Evolutionary conservation across 2,888 invertebrate species (phyloP).

Genomic region (Dasypogon diadema): DNA sequence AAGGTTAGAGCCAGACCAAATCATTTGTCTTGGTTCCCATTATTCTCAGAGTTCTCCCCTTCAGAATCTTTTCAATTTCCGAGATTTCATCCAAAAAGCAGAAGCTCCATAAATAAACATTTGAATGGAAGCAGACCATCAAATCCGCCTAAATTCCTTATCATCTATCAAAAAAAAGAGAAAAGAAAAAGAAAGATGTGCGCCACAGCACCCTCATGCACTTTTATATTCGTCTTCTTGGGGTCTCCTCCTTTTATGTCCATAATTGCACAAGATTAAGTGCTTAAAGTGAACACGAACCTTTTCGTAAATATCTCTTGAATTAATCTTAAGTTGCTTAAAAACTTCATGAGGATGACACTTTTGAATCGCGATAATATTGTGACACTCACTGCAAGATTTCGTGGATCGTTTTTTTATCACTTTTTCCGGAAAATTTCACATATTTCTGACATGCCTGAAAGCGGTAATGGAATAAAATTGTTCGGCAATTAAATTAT

Average conservation of each 20-base stretch:
- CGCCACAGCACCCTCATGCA: conserved; percentile 13
- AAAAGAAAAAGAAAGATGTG: background rate
- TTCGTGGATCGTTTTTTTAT: background rate
- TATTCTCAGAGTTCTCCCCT: background rate
- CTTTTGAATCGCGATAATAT: conserved; percentile 9
- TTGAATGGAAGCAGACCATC: conserved; percentile 35
- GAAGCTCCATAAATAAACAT: conserved; percentile 40
- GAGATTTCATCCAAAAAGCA: conserved; percentile 13
- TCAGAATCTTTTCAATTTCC: conserved; percentile 22
- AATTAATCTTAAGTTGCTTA: conserved; percentile 21
- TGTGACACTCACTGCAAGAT: background rate
- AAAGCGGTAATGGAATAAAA: background rate
- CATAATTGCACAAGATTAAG: conserved; percentile 24
- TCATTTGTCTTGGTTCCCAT: conserved; percentile 30
- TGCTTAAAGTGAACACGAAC: background rate
- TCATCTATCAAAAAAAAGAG: conserved; percentile 5
- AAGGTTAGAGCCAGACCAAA: background rate
- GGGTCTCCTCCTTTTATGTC: background rate
- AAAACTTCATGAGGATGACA: conserved; percentile 9
- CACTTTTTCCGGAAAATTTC: background rate
- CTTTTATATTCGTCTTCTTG: background rate
- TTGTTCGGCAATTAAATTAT: conserved; percentile 39
- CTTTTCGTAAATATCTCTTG: conserved; percentile 18
- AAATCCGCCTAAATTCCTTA: conserved; percentile 36
- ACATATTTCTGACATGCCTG: background rate